A percentile compares a stretch with the other conserved stretches of the same genome.
These are phyloP conservation scores for Dasysyrphus albostriatus DNA, from an alignment of 2,888 invertebrate species.

Conservation along the genomic window DNA sequence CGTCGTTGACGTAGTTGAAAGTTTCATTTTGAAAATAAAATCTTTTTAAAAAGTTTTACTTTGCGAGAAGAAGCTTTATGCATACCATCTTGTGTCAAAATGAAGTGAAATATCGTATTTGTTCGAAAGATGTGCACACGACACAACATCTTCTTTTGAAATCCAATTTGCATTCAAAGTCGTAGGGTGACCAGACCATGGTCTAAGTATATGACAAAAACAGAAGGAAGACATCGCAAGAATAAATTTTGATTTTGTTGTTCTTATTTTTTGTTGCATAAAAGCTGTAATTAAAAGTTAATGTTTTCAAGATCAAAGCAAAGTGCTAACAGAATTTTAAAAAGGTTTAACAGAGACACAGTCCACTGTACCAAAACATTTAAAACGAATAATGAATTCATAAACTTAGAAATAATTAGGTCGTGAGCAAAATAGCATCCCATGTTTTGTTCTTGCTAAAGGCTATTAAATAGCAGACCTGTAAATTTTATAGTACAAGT, in stretches of 20 bases:
- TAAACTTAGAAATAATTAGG: background rate
- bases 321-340: too few species aligned
- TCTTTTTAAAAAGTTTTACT: conserved; percentile 6
- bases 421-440: background rate
- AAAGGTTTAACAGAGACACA: too few species aligned
- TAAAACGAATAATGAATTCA: too few species aligned
- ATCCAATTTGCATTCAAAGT: conserved; percentile 28
- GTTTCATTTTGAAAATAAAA: conserved; percentile 32
- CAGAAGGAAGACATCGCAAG: background rate
- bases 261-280: background rate
- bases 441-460: too few species aligned
- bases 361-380: too few species aligned
- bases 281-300: background rate
- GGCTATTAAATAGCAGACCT: too few species aligned
- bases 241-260: background rate
- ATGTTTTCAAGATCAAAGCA: background rate
- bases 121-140: conserved; percentile 3
- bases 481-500: too few species aligned
- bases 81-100: conserved; percentile 24
- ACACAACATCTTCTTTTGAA: background rate
- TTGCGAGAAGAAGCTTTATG: conserved; percentile 12
- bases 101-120: conserved; percentile 6
- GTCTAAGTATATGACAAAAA: background rate
- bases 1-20: background rate
- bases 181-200: background rate